A percentile compares a stretch with the other conserved stretches of the same genome.
phyloP scores from a whole-genome alignment of 1,140 invertebrate species.

The Chironomus tepperi region DNA sequence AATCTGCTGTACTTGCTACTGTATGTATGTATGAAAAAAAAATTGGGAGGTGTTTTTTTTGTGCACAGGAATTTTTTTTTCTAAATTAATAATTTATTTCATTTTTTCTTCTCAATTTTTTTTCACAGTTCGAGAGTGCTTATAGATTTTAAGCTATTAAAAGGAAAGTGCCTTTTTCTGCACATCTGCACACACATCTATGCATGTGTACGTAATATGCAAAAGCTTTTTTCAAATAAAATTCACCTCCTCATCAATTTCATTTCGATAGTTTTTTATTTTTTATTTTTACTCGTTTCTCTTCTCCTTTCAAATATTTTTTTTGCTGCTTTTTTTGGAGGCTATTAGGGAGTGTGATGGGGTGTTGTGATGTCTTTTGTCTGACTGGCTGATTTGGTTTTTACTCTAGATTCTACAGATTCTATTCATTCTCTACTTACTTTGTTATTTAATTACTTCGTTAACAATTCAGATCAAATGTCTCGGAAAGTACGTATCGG shows the following conservation, averaged over 20 bases:
- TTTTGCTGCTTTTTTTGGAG: neutral
- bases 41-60: conserved; percentile 9
- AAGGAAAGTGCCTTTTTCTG: neutral
- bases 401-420: too few species aligned
- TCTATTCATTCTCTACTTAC: too few species aligned
- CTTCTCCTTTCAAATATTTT: neutral
- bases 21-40: neutral
- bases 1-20: neutral
- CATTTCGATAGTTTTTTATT: neutral
- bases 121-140: too few species aligned
- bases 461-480: too few species aligned
- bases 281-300: neutral
- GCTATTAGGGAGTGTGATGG: neutral
- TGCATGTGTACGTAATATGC: too few species aligned
- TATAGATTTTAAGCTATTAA: neutral
- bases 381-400: too few species aligned
- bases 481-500: too few species aligned
- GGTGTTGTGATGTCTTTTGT: neutral
- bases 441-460: too few species aligned
- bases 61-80: neutral
- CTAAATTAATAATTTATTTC: conserved; percentile 15
- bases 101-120: neutral
- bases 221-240: too few species aligned
- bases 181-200: neutral
- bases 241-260: too few species aligned